These are phyloP conservation scores for Antennarius striatus DNA, from an alignment of 2,113 vertebrate genomes.

Conservation along the genomic window DNA sequence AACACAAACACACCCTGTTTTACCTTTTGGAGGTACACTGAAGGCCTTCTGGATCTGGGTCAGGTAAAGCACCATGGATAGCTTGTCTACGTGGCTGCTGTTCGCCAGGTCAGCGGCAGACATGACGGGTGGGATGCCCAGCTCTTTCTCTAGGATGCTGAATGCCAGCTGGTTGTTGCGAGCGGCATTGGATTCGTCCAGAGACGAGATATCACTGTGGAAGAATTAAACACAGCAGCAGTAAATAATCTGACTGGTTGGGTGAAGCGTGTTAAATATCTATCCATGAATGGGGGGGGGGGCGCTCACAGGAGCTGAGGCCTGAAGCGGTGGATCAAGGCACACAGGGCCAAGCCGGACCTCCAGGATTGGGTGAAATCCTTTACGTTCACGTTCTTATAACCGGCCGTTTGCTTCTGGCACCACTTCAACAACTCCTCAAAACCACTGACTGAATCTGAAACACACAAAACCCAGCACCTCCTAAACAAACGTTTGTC, in stretches of 20 bases:
- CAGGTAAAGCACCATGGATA: conserved; percentile 92
- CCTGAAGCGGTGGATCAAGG: conserved; percentile 86
- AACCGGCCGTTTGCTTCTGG: conserved; percentile 84
- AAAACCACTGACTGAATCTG: conserved; percentile 67
- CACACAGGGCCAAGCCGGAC: conserved; percentile 87
- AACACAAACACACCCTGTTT: not conserved
- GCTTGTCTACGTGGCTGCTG: conserved; percentile 78
- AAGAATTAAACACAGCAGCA: not conserved
- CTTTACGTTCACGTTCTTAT: conserved; percentile 77
- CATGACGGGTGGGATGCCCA: conserved; percentile 88
- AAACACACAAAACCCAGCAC: not conserved
- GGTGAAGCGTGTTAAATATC: too few relatives aligned
- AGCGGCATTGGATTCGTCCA: conserved; percentile 72
- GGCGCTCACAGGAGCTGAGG: conserved; percentile 88
- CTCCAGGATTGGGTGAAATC: conserved; percentile 88
- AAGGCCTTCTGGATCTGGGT: conserved; percentile 88
- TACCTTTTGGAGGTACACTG: conserved; percentile 68
- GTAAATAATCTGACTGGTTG: too few relatives aligned
- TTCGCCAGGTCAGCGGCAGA: conserved; percentile 81
- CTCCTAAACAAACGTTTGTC: not conserved
- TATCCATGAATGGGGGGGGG: not conserved
- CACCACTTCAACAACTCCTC: conserved; percentile 90
- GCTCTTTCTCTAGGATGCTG: conserved; percentile 83
- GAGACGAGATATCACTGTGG: conserved; percentile 80
- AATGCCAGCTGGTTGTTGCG: conserved; percentile 83